Evolutionary conservation across 2,888 invertebrate species (phyloP).

Genomic region (Drosophila falleni): DNA sequence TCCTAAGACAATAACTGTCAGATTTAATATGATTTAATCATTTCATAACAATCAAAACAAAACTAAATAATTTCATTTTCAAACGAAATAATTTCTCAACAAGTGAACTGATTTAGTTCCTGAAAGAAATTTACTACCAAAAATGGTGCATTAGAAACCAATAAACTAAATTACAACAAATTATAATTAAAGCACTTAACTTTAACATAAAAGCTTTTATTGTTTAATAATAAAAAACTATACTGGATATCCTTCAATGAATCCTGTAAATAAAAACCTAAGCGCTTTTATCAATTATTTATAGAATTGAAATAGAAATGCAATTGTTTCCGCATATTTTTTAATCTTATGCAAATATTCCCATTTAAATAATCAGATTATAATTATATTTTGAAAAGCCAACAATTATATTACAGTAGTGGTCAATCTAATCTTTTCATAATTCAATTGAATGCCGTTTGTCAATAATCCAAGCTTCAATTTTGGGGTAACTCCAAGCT

Average conservation of each 20-base stretch:
- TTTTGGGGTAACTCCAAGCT: not conserved
- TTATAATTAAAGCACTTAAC: no score
- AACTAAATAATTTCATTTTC: no score
- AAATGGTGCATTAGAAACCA: no score
- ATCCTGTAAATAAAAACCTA: not conserved
- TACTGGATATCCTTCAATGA: not conserved
- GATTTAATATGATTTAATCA: not conserved
- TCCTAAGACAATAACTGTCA: not conserved
- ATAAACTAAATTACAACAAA: no score
- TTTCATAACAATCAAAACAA: no score
- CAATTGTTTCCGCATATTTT: not conserved
- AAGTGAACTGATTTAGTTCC: no score
- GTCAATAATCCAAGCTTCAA: conserved; percentile 1
- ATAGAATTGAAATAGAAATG: not conserved
- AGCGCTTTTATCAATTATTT: not conserved
- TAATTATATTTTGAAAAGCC: not conserved
- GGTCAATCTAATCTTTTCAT: not conserved
- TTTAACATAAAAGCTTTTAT: no score
- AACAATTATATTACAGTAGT: not conserved
- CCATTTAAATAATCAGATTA: not conserved
- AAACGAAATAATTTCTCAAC: no score
- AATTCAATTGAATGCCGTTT: conserved; percentile 17
- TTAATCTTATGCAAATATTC: not conserved
- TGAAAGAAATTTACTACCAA: no score
- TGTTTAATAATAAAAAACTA: no score